Base-by-base conservation (phyloP, 2,113 vertebrate species). In the Mionectes macconnelli region DNA sequence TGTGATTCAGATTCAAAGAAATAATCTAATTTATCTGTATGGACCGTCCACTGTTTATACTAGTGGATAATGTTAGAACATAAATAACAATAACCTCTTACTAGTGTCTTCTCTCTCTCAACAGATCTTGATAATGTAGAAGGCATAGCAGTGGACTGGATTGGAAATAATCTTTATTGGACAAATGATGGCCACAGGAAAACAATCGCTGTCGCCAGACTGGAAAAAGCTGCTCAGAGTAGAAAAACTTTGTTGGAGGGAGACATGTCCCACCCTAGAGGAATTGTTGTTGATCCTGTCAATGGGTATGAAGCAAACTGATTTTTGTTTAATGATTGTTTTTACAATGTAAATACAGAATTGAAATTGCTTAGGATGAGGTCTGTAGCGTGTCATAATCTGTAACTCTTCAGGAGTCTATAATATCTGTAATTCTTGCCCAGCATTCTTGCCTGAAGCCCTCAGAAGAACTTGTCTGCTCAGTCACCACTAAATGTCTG, bases 121-220 rank as follows among this genome's bases (percentile, higher is more conserved):
- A 68, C 83, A 99, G 99, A 99, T 94, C 98, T 99, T 8, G 99
- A 99, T 97, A 99, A 99, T 55, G 99, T 99, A 33, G 99, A 99
- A 96, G 99, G 99, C 31, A 99, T 99, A 93, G 99, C 99, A 62
- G 99, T 99, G 92, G 99, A 99, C 94, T 99, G 99, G 99, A 99
- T 99, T 96, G 99, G 99, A 88, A 99, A 99, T 95, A 99, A 99
- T 87, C 97, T 99, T 55, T 99, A 99, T 53, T 99, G 99, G 99
- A 99, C 99, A 50, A 99, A 99, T 3, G 99, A 99, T 90, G 99
- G 99, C n/a, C 98, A 99, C 92, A 98, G 98, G 92, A 99, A 99
- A 98, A 99, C 99, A 0, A 99, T 99, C 88, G 99, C 98, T 35
- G 99, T 99, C 62, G 99, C 99, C 93, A 98, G 99, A 59, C 95